phyloP scores from a whole-genome alignment of 1,140 invertebrate species.

The Thereuonema tuberculata region DNA sequence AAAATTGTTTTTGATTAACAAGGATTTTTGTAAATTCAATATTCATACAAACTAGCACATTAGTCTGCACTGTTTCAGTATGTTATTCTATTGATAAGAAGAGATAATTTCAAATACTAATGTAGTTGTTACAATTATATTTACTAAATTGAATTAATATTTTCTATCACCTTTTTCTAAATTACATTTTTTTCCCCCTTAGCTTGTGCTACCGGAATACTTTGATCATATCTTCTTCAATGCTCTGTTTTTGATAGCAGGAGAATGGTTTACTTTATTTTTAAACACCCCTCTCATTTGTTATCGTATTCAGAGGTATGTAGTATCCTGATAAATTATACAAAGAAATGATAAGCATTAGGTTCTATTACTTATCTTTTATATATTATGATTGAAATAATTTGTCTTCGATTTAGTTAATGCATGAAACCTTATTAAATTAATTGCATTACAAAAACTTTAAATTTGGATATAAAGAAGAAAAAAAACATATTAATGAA shows the following conservation, averaged over 20 bases:
- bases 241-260: slow-evolving; percentile 73
- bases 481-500: no score
- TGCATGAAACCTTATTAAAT: no score
- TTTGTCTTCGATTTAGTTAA: no score
- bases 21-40: background rate
- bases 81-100: background rate
- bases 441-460: no score
- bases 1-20: background rate
- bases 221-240: slow-evolving; percentile 83
- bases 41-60: background rate
- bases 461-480: no score
- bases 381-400: no score
- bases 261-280: slow-evolving; percentile 82
- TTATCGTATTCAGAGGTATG: slow-evolving; percentile 91
- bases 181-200: slow-evolving; percentile 17
- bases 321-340: no score
- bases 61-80: background rate
- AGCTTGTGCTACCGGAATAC: slow-evolving; percentile 96
- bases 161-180: no score
- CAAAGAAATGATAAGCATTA: no score
- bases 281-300: slow-evolving; percentile 88
- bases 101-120: background rate
- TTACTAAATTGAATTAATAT: slow-evolving; percentile 10
- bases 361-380: no score
- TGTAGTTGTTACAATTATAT: no score